Evolutionary conservation across 2,113 vertebrate genomes (phyloP).

Genomic region (Phoenicopterus ruber): DNA sequence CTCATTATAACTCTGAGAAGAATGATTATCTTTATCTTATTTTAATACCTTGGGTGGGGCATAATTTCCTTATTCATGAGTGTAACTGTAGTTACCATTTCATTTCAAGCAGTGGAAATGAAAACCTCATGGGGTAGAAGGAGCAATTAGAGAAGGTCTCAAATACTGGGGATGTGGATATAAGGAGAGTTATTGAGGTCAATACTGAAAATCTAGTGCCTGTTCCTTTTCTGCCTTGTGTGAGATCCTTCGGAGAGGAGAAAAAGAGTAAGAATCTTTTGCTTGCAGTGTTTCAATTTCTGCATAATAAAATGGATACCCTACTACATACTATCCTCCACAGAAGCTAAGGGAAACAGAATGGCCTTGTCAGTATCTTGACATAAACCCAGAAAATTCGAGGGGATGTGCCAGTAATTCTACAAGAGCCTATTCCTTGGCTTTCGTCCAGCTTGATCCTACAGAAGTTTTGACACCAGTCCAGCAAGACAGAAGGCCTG

Average conservation of each 20-base stretch:
- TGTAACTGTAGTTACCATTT: not conserved
- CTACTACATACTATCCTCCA: not conserved
- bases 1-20: not conserved
- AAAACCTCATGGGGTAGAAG: not conserved
- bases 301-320: constrained; percentile 2
- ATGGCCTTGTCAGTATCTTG: constrained; percentile 69
- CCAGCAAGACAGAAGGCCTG: constrained; percentile 67
- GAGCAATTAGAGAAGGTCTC: not conserved
- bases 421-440: constrained; percentile 57
- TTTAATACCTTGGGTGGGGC: not conserved
- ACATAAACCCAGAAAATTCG: constrained; percentile 63
- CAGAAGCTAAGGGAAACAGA: constrained; percentile 57
- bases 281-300: not conserved
- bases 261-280: not conserved
- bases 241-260: not conserved
- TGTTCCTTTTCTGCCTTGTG: not conserved
- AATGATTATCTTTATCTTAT: not conserved
- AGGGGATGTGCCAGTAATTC: constrained; percentile 65
- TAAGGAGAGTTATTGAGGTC: not conserved
- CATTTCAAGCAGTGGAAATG: not conserved
- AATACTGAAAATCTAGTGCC: not conserved
- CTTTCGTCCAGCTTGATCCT: constrained; percentile 58
- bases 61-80: not conserved
- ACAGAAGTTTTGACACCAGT: constrained; percentile 64
- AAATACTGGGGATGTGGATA: not conserved